phyloP scores from a whole-genome alignment of 2,113 vertebrate species.

The Callithrix jacchus region DNA sequence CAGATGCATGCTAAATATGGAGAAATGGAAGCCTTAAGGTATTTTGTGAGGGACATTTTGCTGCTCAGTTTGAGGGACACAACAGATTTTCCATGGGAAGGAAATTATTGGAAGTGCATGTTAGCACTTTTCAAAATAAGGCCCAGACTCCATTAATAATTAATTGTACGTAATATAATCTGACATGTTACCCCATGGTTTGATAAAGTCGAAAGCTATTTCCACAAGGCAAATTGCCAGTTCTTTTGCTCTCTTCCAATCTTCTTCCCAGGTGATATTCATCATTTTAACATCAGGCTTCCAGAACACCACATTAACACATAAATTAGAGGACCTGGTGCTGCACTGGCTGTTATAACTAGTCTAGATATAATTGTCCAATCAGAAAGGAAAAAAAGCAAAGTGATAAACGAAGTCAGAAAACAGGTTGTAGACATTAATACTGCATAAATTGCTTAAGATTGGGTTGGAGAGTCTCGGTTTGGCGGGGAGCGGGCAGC shows the following conservation, averaged over 20 bases:
- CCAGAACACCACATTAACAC: constrained; percentile 59
- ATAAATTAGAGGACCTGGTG: constrained; percentile 30
- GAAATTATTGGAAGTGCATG: constrained; percentile 62
- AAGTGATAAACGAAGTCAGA: constrained; percentile 63
- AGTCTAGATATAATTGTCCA: constrained; percentile 59
- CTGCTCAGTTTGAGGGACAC: constrained; percentile 72
- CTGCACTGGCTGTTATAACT: constrained; percentile 56
- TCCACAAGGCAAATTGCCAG: constrained; percentile 52
- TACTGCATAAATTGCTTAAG: constrained; percentile 13
- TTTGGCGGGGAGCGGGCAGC: too few relatives aligned
- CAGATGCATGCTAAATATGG: constrained; percentile 73
- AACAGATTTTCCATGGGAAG: constrained; percentile 68
- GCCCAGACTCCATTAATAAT: constrained; percentile 71
- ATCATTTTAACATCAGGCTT: constrained; percentile 74
- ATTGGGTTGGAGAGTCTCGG: not conserved
- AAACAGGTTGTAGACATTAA: not conserved
- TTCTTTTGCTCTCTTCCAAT: constrained; percentile 56
- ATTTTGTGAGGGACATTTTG: constrained; percentile 70
- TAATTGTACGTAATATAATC: constrained; percentile 73
- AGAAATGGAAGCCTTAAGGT: constrained; percentile 77
- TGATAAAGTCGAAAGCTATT: constrained; percentile 76
- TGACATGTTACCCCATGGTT: constrained; percentile 68
- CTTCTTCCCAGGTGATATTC: constrained; percentile 75
- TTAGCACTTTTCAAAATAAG: constrained; percentile 73
- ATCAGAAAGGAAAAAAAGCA: constrained; percentile 30